A percentile compares a stretch with the other conserved stretches of the same genome.
Conservation (phyloP, 2,888 invertebrate genomes). For the Octodonta nipae region DNA sequence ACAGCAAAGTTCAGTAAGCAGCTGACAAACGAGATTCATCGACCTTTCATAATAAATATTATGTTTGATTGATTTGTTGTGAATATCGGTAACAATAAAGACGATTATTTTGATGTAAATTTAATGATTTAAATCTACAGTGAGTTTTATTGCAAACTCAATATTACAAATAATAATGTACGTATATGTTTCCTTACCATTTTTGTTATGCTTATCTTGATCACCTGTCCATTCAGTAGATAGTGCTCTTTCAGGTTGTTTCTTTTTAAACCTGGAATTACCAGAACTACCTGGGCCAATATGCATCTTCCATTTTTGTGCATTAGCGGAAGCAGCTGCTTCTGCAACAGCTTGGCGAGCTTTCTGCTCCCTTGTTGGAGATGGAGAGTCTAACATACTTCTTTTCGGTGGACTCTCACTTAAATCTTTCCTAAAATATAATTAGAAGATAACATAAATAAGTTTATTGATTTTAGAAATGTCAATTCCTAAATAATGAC, state of each 20-base stretch:
- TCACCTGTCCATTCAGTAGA: conserved; percentile 36
- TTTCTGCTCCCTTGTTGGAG: conserved; percentile 36
- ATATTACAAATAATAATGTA: too few species aligned
- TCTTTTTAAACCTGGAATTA: conserved; percentile 46
- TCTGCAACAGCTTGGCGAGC: conserved; percentile 38
- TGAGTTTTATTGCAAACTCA: too few species aligned
- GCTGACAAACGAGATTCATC: too few species aligned
- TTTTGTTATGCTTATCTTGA: conserved; percentile 39
- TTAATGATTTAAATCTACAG: too few species aligned
- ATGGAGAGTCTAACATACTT: conserved; percentile 32
- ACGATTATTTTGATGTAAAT: too few species aligned
- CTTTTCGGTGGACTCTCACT: conserved; percentile 29
- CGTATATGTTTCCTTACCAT: conserved; percentile 8
- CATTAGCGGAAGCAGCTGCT: conserved; percentile 38
- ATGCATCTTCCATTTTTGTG: conserved; percentile 57
- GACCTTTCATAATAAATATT: too few species aligned
- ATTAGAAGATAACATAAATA: neutral
- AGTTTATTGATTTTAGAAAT: too few species aligned
- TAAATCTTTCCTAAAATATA: conserved; percentile 23
- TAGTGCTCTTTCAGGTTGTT: conserved; percentile 38
- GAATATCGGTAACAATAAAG: too few species aligned
- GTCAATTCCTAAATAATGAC: too few species aligned
- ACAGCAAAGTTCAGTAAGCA: too few species aligned
- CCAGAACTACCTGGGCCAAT: conserved; percentile 44
- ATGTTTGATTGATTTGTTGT: too few species aligned